phyloP scores from a whole-genome alignment of 2,888 invertebrate species.

The Drosophila emarginata region DNA sequence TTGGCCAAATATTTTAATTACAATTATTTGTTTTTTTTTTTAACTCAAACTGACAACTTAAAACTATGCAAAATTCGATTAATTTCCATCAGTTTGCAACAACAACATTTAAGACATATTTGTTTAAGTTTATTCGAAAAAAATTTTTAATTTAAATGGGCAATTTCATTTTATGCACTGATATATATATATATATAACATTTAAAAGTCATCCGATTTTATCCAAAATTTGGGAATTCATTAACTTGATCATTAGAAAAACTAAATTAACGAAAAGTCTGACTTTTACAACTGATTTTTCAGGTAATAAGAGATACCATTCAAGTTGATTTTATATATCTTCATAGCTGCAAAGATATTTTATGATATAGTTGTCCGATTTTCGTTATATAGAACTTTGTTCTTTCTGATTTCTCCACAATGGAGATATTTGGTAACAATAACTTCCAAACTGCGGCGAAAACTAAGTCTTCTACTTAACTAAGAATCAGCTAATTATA shows the following conservation, averaged over 20 bases:
- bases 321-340: too few species aligned
- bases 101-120: background rate
- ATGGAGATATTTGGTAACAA: too few species aligned
- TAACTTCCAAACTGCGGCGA: background rate
- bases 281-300: background rate
- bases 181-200: background rate
- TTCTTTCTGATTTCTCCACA: too few species aligned
- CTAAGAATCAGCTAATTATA: too few species aligned
- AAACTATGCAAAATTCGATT: background rate
- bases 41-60: background rate
- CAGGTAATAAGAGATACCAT: too few species aligned
- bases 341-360: too few species aligned
- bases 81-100: background rate
- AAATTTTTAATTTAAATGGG: background rate
- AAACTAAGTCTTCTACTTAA: too few species aligned
- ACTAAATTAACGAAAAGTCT: background rate
- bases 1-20: background rate
- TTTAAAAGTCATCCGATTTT: background rate
- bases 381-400: too few species aligned
- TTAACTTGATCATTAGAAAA: background rate
- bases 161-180: background rate
- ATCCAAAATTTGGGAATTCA: background rate
- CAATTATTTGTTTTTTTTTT: background rate
- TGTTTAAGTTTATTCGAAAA: background rate
- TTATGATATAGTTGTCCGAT: background rate